Evolutionary conservation across 1,140 invertebrate species (phyloP).

Genomic region (Pseudomyrmex sp.): DNA sequence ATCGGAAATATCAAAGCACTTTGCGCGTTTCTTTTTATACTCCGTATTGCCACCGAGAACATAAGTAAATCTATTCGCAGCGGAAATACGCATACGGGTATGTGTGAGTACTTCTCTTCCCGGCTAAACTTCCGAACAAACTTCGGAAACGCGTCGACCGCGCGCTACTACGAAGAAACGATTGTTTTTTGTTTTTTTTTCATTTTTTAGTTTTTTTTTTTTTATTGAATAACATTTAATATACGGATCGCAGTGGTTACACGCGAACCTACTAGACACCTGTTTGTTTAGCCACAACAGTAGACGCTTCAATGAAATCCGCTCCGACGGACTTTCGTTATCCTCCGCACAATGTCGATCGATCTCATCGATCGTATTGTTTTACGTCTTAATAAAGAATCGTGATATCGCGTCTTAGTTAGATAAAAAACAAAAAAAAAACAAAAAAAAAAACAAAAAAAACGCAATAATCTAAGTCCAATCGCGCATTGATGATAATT

Average conservation of each 20-base stretch:
- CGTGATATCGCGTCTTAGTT: neutral
- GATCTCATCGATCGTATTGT: neutral
- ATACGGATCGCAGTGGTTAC: neutral
- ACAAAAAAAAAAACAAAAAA: conserved; percentile 29
- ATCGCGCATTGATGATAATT: conserved; percentile 7
- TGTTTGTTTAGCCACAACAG: too few relatives aligned
- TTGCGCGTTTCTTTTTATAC: neutral
- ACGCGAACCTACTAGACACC: neutral
- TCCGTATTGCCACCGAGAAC: conserved; percentile 38
- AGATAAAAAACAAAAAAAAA: conserved; percentile 11
- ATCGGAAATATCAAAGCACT: neutral
- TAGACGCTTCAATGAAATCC: neutral
- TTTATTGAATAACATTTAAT: neutral
- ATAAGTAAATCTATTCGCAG: neutral
- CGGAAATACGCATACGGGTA: conserved; percentile 4
- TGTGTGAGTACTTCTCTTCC: neutral
- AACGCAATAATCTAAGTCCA: conserved; percentile 2
- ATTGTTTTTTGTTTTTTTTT: neutral
- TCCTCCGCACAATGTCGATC: neutral
- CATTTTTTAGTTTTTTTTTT: neutral
- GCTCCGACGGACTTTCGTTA: neutral
- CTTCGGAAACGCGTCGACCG: conserved; percentile 28
- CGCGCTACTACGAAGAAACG: conserved; percentile 31
- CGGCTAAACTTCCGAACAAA: conserved; percentile 3
- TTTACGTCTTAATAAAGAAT: neutral